phyloP scores from a whole-genome alignment of 2,113 vertebrate species.

The Rhineura floridana region DNA sequence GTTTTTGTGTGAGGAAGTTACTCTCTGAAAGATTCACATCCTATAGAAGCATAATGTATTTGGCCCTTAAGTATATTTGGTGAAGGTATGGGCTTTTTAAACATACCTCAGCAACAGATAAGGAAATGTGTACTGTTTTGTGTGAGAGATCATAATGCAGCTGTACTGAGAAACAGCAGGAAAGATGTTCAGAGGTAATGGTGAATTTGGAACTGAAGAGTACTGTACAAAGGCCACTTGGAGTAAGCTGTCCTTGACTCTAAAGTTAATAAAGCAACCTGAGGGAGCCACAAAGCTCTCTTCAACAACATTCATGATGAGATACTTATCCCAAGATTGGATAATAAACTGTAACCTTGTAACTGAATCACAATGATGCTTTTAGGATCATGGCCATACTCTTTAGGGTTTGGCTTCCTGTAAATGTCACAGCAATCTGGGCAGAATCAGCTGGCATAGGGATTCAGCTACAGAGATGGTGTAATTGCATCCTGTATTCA shows the following conservation, averaged over 20 bases:
- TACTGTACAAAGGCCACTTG: neutral
- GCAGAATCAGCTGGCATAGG: neutral
- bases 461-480: neutral
- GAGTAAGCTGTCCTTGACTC: neutral
- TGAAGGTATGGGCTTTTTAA: neutral
- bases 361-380: neutral
- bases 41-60: neutral
- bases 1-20: neutral
- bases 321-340: neutral
- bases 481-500: no score
- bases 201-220: neutral
- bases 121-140: neutral
- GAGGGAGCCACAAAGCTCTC: neutral
- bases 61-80: neutral
- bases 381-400: neutral
- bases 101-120: neutral
- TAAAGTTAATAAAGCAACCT: neutral
- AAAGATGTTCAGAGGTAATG: neutral
- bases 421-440: neutral
- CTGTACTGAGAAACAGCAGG: neutral
- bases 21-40: neutral
- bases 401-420: neutral
- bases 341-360: neutral
- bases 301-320: neutral
- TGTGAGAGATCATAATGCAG: neutral